Conservation (phyloP, 2,113 vertebrate genomes). For the Nerophis lumbriciformis region DNA sequence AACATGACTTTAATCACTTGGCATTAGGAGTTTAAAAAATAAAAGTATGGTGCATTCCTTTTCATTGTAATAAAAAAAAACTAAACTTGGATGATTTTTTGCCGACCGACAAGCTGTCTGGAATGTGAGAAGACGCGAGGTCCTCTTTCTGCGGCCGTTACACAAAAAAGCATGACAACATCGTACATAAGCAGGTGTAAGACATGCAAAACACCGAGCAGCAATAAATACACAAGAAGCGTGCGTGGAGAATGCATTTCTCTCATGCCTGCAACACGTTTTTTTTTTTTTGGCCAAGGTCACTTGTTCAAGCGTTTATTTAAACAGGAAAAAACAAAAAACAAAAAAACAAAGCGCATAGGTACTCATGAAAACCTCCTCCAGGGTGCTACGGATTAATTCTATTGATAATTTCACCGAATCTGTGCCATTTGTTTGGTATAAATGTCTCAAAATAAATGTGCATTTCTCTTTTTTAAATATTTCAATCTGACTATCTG, state of each 20-base stretch:
- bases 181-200: conserved; percentile 37
- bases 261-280: conserved; percentile 25
- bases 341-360: conserved; percentile 32
- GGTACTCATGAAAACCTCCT: conserved; percentile 18
- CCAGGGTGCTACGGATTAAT: conserved; percentile 18
- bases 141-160: conserved; percentile 21
- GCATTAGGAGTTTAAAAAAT: conserved; percentile 56
- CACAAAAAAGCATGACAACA: not conserved
- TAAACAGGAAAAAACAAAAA: no score
- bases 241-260: conserved; percentile 6
- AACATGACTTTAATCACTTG: conserved; percentile 62
- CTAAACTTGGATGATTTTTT: conserved; percentile 30
- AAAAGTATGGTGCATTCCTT: conserved; percentile 19
- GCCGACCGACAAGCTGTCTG: conserved; percentile 30
- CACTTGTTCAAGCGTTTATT: conserved; percentile 52
- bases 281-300: conserved; percentile 58
- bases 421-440: no score
- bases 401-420: not conserved
- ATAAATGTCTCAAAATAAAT: no score
- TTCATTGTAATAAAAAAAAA: conserved; percentile 31
- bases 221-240: conserved; percentile 47
- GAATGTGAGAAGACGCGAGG: conserved; percentile 61
- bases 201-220: conserved; percentile 54
- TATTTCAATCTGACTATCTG: no score
- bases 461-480: no score